phyloP scores from a whole-genome alignment of 2,113 vertebrate genomes.

The Lepus europaeus region DNA sequence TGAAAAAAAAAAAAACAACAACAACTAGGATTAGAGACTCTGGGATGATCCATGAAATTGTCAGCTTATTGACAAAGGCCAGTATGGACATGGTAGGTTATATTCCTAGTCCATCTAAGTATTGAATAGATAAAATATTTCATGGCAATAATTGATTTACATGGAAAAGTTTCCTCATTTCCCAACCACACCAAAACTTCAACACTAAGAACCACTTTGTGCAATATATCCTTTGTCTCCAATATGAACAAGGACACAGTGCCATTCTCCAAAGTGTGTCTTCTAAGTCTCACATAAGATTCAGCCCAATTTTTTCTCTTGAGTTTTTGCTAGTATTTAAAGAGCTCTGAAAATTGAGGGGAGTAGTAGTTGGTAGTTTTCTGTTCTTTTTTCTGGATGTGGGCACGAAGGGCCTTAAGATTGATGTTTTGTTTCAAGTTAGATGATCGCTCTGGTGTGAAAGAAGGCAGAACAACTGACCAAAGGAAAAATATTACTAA shows the following conservation, averaged over 20 bases:
- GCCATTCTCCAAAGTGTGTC: not conserved
- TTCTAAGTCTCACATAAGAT: not conserved
- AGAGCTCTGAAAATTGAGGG: not conserved
- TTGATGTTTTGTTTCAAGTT: conserved; percentile 19
- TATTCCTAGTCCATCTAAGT: not conserved
- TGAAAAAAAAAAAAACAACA: not conserved
- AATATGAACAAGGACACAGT: not conserved
- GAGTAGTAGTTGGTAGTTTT: not conserved
- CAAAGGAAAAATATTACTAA: not conserved
- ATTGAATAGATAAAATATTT: not conserved
- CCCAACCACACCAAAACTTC: not conserved
- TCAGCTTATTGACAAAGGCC: not conserved
- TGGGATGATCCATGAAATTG: not conserved
- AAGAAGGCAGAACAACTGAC: not conserved
- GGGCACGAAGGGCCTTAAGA: not conserved
- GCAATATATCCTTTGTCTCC: not conserved
- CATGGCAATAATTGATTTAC: not conserved
- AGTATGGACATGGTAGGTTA: not conserved
- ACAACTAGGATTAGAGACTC: not conserved
- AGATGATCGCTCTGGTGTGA: not conserved
- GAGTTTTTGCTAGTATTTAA: not conserved
- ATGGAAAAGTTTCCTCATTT: not conserved
- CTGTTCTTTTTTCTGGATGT: not conserved
- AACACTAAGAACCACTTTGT: not conserved
- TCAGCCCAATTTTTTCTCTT: not conserved